Evolutionary conservation across 2,113 vertebrate genomes (phyloP).

Genomic region (Hippocampus mohnikei): DNA sequence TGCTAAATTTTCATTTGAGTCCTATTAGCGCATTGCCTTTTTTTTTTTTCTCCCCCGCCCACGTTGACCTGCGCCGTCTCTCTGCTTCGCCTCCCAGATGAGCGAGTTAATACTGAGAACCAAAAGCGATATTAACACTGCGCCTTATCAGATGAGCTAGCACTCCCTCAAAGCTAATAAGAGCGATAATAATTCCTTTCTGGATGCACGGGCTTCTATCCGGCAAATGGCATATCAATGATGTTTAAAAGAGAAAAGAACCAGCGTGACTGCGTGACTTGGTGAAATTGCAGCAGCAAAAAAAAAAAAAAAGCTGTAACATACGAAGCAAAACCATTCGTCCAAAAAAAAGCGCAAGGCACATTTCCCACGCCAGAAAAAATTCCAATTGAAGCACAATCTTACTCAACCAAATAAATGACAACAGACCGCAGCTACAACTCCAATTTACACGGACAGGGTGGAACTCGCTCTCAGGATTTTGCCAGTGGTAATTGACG

Average conservation of each 20-base stretch:
- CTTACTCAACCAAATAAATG: not conserved
- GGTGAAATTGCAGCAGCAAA: not conserved
- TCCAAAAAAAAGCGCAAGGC: slow-evolving; percentile 58
- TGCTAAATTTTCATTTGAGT: not conserved
- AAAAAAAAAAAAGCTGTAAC: slow-evolving; percentile 13
- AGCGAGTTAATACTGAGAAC: slow-evolving; percentile 53
- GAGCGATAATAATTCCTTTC: slow-evolving; percentile 13
- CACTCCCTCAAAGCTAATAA: slow-evolving; percentile 51
- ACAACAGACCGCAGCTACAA: not conserved
- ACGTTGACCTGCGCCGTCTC: not conserved
- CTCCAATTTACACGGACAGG: not conserved
- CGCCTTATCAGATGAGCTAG: slow-evolving; percentile 53
- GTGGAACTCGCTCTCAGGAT: not conserved
- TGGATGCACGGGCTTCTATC: slow-evolving; percentile 18
- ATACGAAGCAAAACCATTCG: slow-evolving; percentile 40
- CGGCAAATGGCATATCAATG: slow-evolving; percentile 26
- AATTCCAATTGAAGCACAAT: not conserved
- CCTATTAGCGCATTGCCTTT: too few species aligned
- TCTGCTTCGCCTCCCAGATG: slow-evolving; percentile 17
- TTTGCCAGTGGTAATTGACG: too few species aligned
- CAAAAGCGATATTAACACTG: slow-evolving; percentile 53
- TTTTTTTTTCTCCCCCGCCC: not conserved
- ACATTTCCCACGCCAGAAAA: slow-evolving; percentile 57
- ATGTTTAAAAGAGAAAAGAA: slow-evolving; percentile 25
- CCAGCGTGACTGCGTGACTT: slow-evolving; percentile 10